These are phyloP conservation scores for Petrocephalus zakoni DNA, from an alignment of 2,113 vertebrate species.

Conservation along the genomic window DNA sequence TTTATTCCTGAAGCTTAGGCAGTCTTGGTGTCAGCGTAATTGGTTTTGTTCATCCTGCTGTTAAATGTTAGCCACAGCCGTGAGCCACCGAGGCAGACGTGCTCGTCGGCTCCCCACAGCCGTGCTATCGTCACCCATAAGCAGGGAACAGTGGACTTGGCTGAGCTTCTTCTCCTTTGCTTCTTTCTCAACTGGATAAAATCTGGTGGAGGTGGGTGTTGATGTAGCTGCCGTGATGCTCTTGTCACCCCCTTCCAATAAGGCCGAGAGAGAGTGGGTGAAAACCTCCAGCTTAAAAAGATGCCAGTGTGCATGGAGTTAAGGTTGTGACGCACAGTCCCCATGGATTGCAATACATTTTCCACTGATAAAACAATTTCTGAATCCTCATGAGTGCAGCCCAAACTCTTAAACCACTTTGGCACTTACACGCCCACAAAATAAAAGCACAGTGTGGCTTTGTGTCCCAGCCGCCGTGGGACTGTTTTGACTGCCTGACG, in stretches of 20 bases:
- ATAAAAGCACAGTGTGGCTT: background rate
- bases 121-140: background rate
- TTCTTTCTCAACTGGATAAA: background rate
- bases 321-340: background rate
- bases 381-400: background rate
- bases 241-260: background rate
- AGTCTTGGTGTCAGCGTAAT: background rate
- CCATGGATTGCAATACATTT: background rate
- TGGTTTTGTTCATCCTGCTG: slow-evolving; percentile 3
- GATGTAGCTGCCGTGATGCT: background rate
- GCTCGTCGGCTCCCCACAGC: background rate
- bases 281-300: background rate
- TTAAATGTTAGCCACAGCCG: background rate
- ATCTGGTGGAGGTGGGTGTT: background rate
- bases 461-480: background rate
- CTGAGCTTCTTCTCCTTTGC: background rate
- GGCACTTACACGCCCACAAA: background rate
- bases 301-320: background rate
- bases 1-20: background rate
- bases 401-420: background rate
- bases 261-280: background rate
- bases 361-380: background rate
- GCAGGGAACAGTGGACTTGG: background rate
- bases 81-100: background rate
- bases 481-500: background rate